These are phyloP conservation scores for Tachypleus tridentatus DNA, from an alignment of 1,140 invertebrate species.

Conservation along the genomic window DNA sequence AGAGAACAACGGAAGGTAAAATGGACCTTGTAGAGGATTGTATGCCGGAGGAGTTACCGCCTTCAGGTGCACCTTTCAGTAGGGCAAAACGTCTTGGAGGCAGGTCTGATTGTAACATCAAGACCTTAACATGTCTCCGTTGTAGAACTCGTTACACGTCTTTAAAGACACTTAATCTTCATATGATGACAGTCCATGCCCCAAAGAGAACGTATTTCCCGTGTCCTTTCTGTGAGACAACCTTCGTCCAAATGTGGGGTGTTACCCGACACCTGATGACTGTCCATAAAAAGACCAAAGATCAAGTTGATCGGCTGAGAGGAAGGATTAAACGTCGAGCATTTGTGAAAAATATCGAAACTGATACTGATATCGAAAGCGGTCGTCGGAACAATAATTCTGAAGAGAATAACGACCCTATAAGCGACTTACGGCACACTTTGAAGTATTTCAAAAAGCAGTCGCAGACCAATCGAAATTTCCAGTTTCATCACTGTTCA, in stretches of 20 bases:
- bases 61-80: background rate
- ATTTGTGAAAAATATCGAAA: slow-evolving; percentile 17
- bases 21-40: background rate
- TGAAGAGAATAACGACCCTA: background rate
- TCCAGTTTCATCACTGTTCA: slow-evolving; percentile 14
- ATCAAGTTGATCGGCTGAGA: slow-evolving; percentile 29
- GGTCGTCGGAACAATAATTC: background rate
- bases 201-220: slow-evolving; percentile 28
- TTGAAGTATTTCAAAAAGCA: background rate
- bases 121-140: slow-evolving; percentile 21
- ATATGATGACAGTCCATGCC: slow-evolving; percentile 31
- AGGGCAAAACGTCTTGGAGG: slow-evolving; percentile 5
- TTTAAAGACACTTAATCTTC: slow-evolving; percentile 30
- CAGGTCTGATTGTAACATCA: slow-evolving; percentile 14
- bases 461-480: background rate
- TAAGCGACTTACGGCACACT: background rate
- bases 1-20: background rate
- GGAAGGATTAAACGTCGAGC: slow-evolving; percentile 24
- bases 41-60: background rate
- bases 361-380: background rate
- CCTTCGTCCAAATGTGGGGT: slow-evolving; percentile 32
- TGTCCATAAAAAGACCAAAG: slow-evolving; percentile 30
- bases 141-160: slow-evolving; percentile 28
- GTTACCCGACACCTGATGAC: slow-evolving; percentile 30
- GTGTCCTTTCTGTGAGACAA: slow-evolving; percentile 32